Conservation (phyloP, 2,113 vertebrate genomes). For the Electrona antarctica region DNA sequence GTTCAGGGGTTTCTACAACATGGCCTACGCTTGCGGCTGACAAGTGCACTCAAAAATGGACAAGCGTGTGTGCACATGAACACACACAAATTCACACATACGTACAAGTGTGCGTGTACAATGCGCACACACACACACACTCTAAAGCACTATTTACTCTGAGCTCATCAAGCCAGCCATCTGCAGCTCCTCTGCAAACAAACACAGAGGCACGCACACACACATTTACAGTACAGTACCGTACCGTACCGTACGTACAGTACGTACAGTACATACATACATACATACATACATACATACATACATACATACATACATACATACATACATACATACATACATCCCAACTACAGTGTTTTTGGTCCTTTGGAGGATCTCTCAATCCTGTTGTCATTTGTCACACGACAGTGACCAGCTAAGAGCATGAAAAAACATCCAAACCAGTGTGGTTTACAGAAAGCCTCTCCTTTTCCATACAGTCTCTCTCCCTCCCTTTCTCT, state of each 20-base stretch:
- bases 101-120: background rate
- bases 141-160: slow-evolving; percentile 50
- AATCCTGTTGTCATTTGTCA: slow-evolving; percentile 44
- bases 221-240: background rate
- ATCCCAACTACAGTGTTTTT: slow-evolving; percentile 74
- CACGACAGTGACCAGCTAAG: slow-evolving; percentile 61
- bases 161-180: slow-evolving; percentile 58
- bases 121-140: background rate
- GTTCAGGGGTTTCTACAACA: slow-evolving; percentile 35
- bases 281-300: slow-evolving; percentile 60
- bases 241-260: no score
- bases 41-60: slow-evolving; percentile 4
- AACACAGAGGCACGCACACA: slow-evolving; percentile 9
- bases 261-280: background rate
- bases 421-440: slow-evolving; percentile 63
- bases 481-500: background rate
- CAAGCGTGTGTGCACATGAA: slow-evolving; percentile 44
- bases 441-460: slow-evolving; percentile 68
- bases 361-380: slow-evolving; percentile 74
- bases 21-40: slow-evolving; percentile 27
- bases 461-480: slow-evolving; percentile 24
- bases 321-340: slow-evolving; percentile 42
- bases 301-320: slow-evolving; percentile 39
- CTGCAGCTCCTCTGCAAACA: slow-evolving; percentile 30
- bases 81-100: slow-evolving; percentile 20